Evolutionary conservation across 2,888 invertebrate genomes (phyloP), one percentile per base, ranked within the genome.

Genomic region (Stegophylla sp.): DNA sequence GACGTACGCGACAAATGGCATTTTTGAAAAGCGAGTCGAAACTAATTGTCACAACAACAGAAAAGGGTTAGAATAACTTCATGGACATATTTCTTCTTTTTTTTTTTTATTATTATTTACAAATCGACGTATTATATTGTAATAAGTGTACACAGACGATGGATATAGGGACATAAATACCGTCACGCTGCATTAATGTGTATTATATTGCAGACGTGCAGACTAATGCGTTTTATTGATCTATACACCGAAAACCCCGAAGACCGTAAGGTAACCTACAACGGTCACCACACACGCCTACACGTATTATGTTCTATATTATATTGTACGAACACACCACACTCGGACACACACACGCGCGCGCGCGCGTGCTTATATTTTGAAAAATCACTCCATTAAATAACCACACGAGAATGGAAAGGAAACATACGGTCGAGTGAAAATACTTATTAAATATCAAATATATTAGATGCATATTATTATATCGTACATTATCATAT

Each of bases 211-310:
- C 34, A 17, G 41, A 59, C 34, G 43, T 15, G 43, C 13, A 45
- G 20, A 79, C 69, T 79, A 71, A 79, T 79, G 69, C 69, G 79
- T 79, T 79, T 79, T 71, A 79, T 79, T 79, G 79, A 79, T 61
- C 59, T 45, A 64, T 17, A 59, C 48, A 13, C 67, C 76, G 59
- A 45, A 67, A 67, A 59, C n/a, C 76, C 67, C 76, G 59, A 45
- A 67, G 59, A 59, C n/a, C 76, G n/a, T 53, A 51, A 17, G 26
- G 13, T 3, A 20, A 45, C 59, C 26, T 20, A 67, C n/a, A 9
- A 71, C 15, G 5, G 41, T 43, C n/a, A 69, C 61, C n/a, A 69
- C 61, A 61, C 66, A 15, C 77, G 45, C 56, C 67, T 45, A 56
- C 41, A 45, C 56, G 43, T 7, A 61, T 34, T 4, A 17, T 51